Percentiles rank a stretch among this genome's conserved stretches.
These are phyloP conservation scores for Aquatica leii DNA, from an alignment of 2,888 invertebrate genomes.

Conservation along the genomic window DNA sequence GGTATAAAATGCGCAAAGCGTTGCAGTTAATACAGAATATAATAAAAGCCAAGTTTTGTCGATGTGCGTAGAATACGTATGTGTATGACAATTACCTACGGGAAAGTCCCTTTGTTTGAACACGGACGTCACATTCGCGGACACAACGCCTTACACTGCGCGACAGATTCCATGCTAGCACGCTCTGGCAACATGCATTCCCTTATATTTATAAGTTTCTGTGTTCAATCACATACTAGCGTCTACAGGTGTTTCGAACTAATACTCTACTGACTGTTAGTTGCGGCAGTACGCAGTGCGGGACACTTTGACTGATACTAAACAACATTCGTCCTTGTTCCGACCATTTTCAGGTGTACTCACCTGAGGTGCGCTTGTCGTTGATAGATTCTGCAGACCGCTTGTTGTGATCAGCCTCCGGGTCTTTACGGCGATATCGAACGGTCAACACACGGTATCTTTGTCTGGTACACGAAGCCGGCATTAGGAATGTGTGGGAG, in stretches of 20 bases:
- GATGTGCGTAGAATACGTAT: constrained; percentile 20
- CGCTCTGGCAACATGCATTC: constrained; percentile 54
- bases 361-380: constrained; percentile 35
- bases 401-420: constrained; percentile 74
- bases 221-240: constrained; percentile 61
- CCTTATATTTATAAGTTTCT: constrained; percentile 41
- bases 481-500: constrained; percentile 47
- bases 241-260: constrained; percentile 63
- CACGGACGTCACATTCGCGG: constrained; percentile 45
- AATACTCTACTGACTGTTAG: constrained; percentile 63
- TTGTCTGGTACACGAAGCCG: constrained; percentile 40
- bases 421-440: constrained; percentile 69
- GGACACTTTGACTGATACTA: constrained; percentile 38
- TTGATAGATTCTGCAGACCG: constrained; percentile 43
- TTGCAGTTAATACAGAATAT: no score
- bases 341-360: constrained; percentile 29
- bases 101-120: constrained; percentile 49
- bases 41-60: constrained; percentile 8
- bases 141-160: constrained; percentile 57
- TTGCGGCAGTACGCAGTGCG: constrained; percentile 54
- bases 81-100: constrained; percentile 45
- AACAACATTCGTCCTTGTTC: constrained; percentile 36
- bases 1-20: no score
- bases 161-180: constrained; percentile 54
- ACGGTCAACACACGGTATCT: constrained; percentile 68